These are phyloP conservation scores for Eupithecia pulchellata DNA, from an alignment of 2,888 invertebrate species.

Conservation along the genomic window DNA sequence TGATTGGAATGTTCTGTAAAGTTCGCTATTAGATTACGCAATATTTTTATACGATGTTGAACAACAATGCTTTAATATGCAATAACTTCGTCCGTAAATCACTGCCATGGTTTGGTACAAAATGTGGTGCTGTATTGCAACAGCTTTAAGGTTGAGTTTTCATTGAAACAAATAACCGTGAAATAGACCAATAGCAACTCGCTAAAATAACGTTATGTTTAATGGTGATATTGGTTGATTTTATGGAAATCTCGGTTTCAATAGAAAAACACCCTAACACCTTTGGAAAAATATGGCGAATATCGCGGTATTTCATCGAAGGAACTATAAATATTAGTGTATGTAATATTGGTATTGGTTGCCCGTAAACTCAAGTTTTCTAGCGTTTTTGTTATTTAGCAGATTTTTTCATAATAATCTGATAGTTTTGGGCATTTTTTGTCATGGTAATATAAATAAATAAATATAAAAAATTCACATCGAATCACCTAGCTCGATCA, in stretches of 20 bases:
- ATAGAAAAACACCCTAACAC: neutral
- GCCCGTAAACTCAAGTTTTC: neutral
- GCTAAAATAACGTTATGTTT: neutral
- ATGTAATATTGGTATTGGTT: neutral
- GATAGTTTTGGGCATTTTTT: neutral
- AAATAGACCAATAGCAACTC: neutral
- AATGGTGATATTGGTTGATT: neutral
- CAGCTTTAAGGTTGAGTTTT: neutral
- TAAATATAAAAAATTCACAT: too few species aligned
- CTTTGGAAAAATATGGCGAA: neutral
- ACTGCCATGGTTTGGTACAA: slow-evolving; percentile 73
- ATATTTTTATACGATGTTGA: slow-evolving; percentile 29
- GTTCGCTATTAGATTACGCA: neutral
- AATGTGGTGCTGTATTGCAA: slow-evolving; percentile 66
- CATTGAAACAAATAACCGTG: neutral
- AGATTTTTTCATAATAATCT: neutral
- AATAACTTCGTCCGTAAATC: slow-evolving; percentile 51
- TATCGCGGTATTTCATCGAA: neutral
- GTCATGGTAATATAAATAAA: neutral
- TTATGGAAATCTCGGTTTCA: neutral
- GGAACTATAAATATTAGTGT: neutral
- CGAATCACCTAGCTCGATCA: too few species aligned
- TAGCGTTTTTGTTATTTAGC: neutral
- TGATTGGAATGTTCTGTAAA: neutral
- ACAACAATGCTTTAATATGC: slow-evolving; percentile 42